Conservation (phyloP, 2,113 vertebrate species). For the Protobothrops mucrosquamatus region DNA sequence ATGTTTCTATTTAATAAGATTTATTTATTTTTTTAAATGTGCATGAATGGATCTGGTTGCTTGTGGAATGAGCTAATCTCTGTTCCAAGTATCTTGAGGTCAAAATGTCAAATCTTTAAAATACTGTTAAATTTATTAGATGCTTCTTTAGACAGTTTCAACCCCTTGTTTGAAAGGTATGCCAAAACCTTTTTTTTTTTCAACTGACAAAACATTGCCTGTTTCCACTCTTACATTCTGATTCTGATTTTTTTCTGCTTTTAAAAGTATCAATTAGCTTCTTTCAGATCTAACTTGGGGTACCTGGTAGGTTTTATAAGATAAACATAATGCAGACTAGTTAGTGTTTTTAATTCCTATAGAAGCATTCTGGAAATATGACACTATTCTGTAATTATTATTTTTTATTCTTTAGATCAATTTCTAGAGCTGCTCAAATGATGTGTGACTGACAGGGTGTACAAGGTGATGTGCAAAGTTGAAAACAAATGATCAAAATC, state of each 20-base stretch:
- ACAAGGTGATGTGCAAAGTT: neutral
- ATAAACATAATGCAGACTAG: neutral
- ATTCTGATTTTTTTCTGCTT: neutral
- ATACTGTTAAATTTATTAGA: neutral
- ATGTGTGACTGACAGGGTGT: neutral
- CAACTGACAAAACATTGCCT: neutral
- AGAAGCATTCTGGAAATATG: constrained; percentile 2
- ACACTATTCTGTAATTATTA: neutral
- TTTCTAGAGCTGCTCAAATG: neutral
- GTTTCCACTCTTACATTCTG: neutral
- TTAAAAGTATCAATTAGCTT: neutral
- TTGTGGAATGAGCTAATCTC: neutral
- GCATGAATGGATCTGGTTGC: neutral
- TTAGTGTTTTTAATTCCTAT: neutral
- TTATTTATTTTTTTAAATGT: neutral
- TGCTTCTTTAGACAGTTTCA: neutral
- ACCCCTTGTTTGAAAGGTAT: neutral
- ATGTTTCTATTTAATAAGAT: neutral
- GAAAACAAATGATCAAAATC: neutral
- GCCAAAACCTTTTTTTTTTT: neutral
- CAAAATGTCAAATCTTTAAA: neutral
- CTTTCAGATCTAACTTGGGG: neutral
- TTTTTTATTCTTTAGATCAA: neutral
- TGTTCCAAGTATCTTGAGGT: neutral
- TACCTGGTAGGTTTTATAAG: neutral